Conservation (phyloP, 1,140 invertebrate species). For the Drusus annulatus region DNA sequence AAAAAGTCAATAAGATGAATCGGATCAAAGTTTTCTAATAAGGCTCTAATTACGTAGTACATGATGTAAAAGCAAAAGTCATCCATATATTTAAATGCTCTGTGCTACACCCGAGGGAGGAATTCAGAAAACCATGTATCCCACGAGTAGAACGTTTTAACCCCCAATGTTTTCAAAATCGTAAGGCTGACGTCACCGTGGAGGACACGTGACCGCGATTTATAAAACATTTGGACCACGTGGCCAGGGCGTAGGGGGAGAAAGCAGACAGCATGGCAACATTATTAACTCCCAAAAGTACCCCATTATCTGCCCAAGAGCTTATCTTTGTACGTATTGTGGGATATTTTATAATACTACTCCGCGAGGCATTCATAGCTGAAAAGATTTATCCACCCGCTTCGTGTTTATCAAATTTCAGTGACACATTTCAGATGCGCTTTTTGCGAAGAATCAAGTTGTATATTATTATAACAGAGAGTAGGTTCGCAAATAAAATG, state of each 20-base stretch:
- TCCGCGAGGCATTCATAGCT: neutral
- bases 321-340: constrained; percentile 35
- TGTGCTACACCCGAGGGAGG: neutral
- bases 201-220: constrained; percentile 57
- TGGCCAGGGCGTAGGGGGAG: constrained; percentile 43
- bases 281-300: constrained; percentile 44
- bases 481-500: too few relatives aligned
- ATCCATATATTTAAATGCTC: neutral
- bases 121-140: constrained; percentile 24
- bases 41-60: too few relatives aligned
- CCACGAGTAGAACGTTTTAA: constrained; percentile 34
- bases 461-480: too few relatives aligned
- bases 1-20: too few relatives aligned
- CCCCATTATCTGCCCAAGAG: constrained; percentile 30
- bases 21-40: too few relatives aligned
- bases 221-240: constrained; percentile 58
- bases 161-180: constrained; percentile 34
- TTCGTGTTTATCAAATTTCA: constrained; percentile 14
- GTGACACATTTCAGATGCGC: constrained; percentile 24
- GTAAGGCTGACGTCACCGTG: constrained; percentile 34
- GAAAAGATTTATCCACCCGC: neutral
- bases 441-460: constrained; percentile 32
- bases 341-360: too few relatives aligned
- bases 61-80: too few relatives aligned
- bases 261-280: constrained; percentile 10